These are phyloP conservation scores for Ctenochaetus hawaiiensis DNA, from an alignment of 2,797 vertebrate species.

Conservation along the genomic window DNA sequence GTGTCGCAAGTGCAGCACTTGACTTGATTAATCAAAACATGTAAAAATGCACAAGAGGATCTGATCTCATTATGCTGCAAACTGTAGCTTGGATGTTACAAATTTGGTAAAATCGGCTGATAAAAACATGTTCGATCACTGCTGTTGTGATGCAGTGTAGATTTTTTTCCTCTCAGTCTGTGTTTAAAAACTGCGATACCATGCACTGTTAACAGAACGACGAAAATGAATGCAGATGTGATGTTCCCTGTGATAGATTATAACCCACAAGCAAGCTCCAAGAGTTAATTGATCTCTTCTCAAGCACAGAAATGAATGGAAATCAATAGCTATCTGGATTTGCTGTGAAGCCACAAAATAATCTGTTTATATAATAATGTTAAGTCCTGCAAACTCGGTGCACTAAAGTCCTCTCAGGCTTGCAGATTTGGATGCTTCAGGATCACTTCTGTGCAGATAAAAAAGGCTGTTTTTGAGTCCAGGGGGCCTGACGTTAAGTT, in stretches of 20 bases:
- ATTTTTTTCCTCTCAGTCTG: background rate
- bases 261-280: background rate
- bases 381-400: background rate
- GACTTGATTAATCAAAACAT: slow-evolving; percentile 28
- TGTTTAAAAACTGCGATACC: background rate
- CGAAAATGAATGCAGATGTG: background rate
- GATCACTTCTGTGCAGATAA: slow-evolving; percentile 38
- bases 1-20: background rate
- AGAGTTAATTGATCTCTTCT: background rate
- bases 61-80: slow-evolving; percentile 6
- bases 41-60: slow-evolving; percentile 1
- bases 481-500: slow-evolving; percentile 38
- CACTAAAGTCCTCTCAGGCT: background rate
- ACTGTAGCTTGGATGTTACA: background rate
- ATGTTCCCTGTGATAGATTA: slow-evolving; percentile 6
- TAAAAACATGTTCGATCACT: background rate
- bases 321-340: slow-evolving; percentile 5
- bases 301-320: slow-evolving; percentile 1
- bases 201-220: slow-evolving; percentile 6
- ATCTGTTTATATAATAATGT: too few relatives aligned
- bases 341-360: background rate
- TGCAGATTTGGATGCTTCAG: slow-evolving; percentile 11
- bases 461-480: slow-evolving; percentile 40
- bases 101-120: background rate
- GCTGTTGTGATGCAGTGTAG: background rate